Evolutionary conservation across 2,888 invertebrate genomes (phyloP).

Genomic region (Lysandra bellargus): DNA sequence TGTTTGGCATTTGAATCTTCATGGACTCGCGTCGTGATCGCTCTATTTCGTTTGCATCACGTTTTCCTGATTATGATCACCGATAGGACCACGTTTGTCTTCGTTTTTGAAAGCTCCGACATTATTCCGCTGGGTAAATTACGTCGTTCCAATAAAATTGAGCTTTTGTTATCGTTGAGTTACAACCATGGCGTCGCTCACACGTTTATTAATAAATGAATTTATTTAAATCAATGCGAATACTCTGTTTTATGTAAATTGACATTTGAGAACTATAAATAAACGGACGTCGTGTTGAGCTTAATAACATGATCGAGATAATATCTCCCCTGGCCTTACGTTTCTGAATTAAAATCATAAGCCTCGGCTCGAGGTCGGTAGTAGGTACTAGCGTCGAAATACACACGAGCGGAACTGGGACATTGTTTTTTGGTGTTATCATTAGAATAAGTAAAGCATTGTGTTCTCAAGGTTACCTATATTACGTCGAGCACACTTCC

Average conservation of each 20-base stretch:
- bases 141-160: background rate
- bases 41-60: slow-evolving; percentile 33
- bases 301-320: slow-evolving; percentile 28
- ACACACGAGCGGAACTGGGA: slow-evolving; percentile 48
- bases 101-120: background rate
- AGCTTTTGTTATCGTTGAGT: slow-evolving; percentile 10
- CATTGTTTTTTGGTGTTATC: slow-evolving; percentile 56
- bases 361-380: slow-evolving; percentile 25
- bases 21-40: slow-evolving; percentile 28
- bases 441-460: slow-evolving; percentile 61
- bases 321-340: slow-evolving; percentile 28
- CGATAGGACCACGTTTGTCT: slow-evolving; percentile 1
- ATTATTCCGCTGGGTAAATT: background rate
- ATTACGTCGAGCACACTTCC: slow-evolving; percentile 67
- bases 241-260: slow-evolving; percentile 27
- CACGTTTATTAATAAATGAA: slow-evolving; percentile 12
- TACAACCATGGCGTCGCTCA: background rate
- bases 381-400: slow-evolving; percentile 4
- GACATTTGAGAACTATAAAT: slow-evolving; percentile 25
- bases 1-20: slow-evolving; percentile 43
- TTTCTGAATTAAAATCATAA: slow-evolving; percentile 30
- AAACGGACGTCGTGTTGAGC: slow-evolving; percentile 27
- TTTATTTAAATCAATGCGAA: slow-evolving; percentile 24
- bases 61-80: slow-evolving; percentile 23
- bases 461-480: slow-evolving; percentile 71